Conservation (phyloP, 2,797 vertebrate genomes). For the Pantherophis vulpinus region DNA sequence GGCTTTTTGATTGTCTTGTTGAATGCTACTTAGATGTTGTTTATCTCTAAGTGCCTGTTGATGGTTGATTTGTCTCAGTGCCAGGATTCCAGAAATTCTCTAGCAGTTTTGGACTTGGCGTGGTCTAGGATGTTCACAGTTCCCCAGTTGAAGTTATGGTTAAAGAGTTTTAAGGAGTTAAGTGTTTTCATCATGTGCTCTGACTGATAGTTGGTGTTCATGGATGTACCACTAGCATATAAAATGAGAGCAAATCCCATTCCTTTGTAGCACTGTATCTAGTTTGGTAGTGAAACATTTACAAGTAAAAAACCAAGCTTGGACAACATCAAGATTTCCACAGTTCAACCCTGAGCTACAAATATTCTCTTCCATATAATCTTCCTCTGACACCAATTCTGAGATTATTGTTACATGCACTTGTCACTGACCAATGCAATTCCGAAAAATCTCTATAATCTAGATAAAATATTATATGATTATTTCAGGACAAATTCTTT, state of each 20-base stretch:
- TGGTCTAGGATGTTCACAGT: background rate
- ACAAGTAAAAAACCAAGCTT: background rate
- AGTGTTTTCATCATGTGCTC: background rate
- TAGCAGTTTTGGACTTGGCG: background rate
- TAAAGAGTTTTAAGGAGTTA: background rate
- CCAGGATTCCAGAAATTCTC: background rate
- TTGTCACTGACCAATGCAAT: background rate
- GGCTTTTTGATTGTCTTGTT: background rate
- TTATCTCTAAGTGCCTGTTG: background rate
- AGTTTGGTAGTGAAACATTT: background rate
- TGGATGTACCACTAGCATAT: background rate
- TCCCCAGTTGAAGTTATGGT: background rate
- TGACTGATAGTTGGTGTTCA: background rate
- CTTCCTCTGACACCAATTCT: background rate
- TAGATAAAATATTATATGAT: background rate
- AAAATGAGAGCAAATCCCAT: background rate
- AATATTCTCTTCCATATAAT: background rate
- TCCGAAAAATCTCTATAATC: background rate
- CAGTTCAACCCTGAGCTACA: background rate
- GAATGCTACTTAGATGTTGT: background rate
- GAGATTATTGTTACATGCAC: background rate
- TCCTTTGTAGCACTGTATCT: background rate
- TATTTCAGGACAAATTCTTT: background rate
- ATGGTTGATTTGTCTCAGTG: background rate
- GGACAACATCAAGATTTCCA: background rate